These are phyloP conservation scores for Bedellia somnulentella DNA, from an alignment of 2,888 invertebrate species.

Conservation along the genomic window DNA sequence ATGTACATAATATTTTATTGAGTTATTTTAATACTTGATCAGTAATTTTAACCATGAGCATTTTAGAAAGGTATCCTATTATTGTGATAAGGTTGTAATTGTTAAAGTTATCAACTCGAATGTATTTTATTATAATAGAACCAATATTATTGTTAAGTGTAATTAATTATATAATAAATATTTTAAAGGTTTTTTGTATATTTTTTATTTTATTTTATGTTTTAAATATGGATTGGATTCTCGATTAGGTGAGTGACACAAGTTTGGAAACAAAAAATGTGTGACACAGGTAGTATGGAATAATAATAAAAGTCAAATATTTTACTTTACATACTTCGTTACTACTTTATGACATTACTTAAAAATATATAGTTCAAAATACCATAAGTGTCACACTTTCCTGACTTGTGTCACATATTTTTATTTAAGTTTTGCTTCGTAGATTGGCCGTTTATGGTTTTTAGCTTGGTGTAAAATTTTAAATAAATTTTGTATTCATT, in stretches of 20 bases:
- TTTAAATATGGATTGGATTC: background rate
- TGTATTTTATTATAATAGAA: too few relatives aligned
- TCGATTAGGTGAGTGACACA: constrained; percentile 55
- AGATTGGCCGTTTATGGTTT: constrained; percentile 12
- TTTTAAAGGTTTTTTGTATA: background rate
- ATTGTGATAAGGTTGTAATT: too few relatives aligned
- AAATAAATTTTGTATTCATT: too few relatives aligned
- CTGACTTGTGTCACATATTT: constrained; percentile 58
- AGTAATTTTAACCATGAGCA: too few relatives aligned
- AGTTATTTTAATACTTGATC: too few relatives aligned
- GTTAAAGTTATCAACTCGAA: too few relatives aligned
- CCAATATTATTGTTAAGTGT: background rate
- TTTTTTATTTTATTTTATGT: constrained; percentile 5
- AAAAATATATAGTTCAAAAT: too few relatives aligned
- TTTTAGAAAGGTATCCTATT: too few relatives aligned
- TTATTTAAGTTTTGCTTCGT: constrained; percentile 12
- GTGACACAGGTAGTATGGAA: constrained; percentile 61
- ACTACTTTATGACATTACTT: background rate
- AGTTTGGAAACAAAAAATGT: constrained; percentile 36
- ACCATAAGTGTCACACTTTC: constrained; percentile 49
- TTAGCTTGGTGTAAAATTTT: constrained; percentile 8
- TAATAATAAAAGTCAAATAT: too few relatives aligned
- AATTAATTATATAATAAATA: background rate
- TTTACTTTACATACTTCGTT: constrained; percentile 10
- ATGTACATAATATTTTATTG: too few relatives aligned